phyloP scores from a whole-genome alignment of 1,140 invertebrate genomes.

The Pectinophora gossypiella region DNA sequence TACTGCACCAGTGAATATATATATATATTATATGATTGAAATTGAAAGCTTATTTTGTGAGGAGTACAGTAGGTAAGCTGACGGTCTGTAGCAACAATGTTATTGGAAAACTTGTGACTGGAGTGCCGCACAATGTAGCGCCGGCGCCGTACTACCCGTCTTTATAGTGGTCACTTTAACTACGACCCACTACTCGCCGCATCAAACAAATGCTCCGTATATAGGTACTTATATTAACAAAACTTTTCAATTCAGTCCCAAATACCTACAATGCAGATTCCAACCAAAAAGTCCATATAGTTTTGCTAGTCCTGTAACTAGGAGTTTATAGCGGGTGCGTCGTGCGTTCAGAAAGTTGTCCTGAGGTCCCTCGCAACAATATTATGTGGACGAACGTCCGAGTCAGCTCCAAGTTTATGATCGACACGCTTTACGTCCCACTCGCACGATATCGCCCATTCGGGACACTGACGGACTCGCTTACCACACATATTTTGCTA shows the following conservation, averaged over 20 bases:
- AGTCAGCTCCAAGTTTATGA: constrained; percentile 15
- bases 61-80: no score
- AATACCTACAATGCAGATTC: constrained; percentile 6
- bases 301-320: background rate
- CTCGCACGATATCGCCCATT: constrained; percentile 5
- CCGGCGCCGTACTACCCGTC: no score
- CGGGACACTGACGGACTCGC: constrained; percentile 8
- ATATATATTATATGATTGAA: no score
- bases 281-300: background rate
- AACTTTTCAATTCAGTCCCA: background rate
- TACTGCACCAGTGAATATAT: no score
- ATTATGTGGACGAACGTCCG: constrained; percentile 7
- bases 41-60: no score
- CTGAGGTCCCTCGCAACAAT: constrained; percentile 4
- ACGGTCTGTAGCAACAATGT: constrained; percentile 1
- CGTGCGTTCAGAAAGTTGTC: background rate
- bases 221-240: background rate
- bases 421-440: constrained; percentile 12
- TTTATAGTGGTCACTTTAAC: no score
- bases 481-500: constrained; percentile 14
- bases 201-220: background rate
- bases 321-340: background rate
- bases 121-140: constrained; percentile 17
- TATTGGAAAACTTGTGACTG: constrained; percentile 12
- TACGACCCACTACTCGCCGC: background rate